Base-by-base conservation (phyloP, 2,888 invertebrate genomes). In the Elysia crispata region DNA sequence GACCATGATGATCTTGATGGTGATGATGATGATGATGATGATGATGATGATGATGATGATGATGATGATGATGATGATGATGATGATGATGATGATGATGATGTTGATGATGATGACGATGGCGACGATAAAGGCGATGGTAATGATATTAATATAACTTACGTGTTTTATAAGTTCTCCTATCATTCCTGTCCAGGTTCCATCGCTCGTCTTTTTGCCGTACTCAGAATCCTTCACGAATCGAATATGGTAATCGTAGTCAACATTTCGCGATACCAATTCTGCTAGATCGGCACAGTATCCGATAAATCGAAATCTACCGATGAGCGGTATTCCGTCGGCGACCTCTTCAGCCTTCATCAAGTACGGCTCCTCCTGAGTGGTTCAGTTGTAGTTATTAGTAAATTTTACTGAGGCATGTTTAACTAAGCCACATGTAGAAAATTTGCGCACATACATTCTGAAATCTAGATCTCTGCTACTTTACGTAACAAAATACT, bases 231-330 rank as follows among this genome's bases (percentile, higher is more conserved):
- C 98, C 89, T 95, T 96, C 1, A 97, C 97, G 79, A 96, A 94
- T 83, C 95, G 94, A 82, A 98, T 93, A 92, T 96, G 96, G 93
- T 97, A 97, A 91, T 95, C 95, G 85, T 97, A 96, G 80, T 95
- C 95, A 82, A 97, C 94, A 90, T 94, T 95, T 87, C 95, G 95
- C 0, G 97, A 94, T 82, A 98, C 95, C 83, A 96, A 93, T 88
- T 97, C 96, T 1, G 96, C 95, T 60, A 98, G 93, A 91, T 98
- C 98, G 90, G 97, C 96, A 93, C 97, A 97, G 91, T 97, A 98
- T 76, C 98, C 98, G 89, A 87, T 83, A 64, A 84, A 87, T 15
- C 84, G 72, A 28, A 50, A 72, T 6, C 80, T 67, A 13, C 83
- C 84, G 20, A 81, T 72, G 6, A 81, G 67, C 15, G 84, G 84